These are phyloP conservation scores for Sinotaia quadrata DNA, from an alignment of 2,888 invertebrate genomes.

Conservation along the genomic window DNA sequence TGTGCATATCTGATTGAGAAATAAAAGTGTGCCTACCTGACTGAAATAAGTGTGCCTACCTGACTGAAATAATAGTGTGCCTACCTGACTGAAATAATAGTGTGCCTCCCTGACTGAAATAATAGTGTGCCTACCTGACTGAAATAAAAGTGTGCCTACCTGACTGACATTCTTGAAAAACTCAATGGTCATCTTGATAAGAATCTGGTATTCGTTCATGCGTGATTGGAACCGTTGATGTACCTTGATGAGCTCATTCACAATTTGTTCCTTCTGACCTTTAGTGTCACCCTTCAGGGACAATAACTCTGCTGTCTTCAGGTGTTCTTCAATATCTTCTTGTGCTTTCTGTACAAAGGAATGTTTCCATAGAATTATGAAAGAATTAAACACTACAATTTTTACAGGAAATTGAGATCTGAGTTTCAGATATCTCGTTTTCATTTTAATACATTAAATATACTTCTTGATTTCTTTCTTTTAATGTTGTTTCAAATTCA, in stretches of 20 bases:
- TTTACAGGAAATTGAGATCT: too few species aligned
- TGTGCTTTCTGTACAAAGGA: constrained; percentile 63
- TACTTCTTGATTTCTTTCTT: too few species aligned
- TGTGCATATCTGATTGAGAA: too few species aligned
- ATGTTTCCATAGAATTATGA: background rate
- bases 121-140: too few species aligned
- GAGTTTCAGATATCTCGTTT: too few species aligned
- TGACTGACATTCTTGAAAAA: constrained; percentile 81
- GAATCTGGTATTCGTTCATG: constrained; percentile 81
- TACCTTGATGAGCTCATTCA: constrained; percentile 79
- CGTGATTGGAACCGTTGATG: constrained; percentile 80
- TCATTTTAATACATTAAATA: too few species aligned
- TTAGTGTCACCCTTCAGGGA: constrained; percentile 77
- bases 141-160: too few species aligned
- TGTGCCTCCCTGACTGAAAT: too few species aligned
- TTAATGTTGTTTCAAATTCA: too few species aligned
- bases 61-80: too few species aligned
- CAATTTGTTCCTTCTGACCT: constrained; percentile 77
- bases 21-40: background rate
- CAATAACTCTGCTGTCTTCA: constrained; percentile 80
- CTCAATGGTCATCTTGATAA: constrained; percentile 81
- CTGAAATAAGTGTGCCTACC: too few species aligned
- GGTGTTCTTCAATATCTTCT: constrained; percentile 77
- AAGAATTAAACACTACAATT: background rate
- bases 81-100: too few species aligned